These are phyloP conservation scores for Diplodus puntazzo DNA, from an alignment of 2,797 vertebrate genomes.

Conservation along the genomic window DNA sequence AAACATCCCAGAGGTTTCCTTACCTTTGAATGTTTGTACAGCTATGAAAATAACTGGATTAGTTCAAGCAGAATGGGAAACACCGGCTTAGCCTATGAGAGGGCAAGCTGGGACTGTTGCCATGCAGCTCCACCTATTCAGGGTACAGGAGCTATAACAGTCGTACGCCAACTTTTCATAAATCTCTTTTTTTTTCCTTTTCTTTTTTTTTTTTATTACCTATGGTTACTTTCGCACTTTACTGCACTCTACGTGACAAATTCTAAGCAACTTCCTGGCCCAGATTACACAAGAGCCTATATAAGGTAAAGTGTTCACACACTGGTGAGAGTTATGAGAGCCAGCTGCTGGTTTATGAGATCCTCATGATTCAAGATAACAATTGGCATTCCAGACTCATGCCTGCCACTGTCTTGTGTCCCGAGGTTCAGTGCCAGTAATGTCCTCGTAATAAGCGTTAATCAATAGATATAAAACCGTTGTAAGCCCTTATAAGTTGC, in stretches of 20 bases:
- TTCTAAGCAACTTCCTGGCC: constrained; percentile 1
- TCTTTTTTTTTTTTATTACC: background rate
- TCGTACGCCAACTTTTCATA: background rate
- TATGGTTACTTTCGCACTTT: background rate
- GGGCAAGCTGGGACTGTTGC: constrained; percentile 51
- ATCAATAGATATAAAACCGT: no score
- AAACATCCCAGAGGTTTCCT: constrained; percentile 25
- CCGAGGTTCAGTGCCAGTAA: background rate
- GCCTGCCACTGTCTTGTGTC: background rate
- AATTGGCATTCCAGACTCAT: constrained; percentile 25
- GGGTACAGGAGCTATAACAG: background rate
- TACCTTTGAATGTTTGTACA: constrained; percentile 30
- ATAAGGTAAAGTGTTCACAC: constrained; percentile 28
- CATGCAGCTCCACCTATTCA: constrained; percentile 47
- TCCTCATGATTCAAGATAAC: constrained; percentile 36
- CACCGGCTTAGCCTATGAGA: constrained; percentile 36
- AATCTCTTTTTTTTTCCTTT: background rate
- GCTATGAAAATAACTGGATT: constrained; percentile 43
- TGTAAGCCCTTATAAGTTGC: no score
- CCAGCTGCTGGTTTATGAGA: constrained; percentile 23
- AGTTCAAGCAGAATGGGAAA: constrained; percentile 30
- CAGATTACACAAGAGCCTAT: constrained; percentile 10
- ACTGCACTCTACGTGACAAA: background rate
- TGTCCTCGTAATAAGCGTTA: no score
- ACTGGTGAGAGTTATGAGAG: constrained; percentile 27